Evolutionary conservation across 2,888 invertebrate genomes (phyloP).

Genomic region (Oxyteleia sp.): DNA sequence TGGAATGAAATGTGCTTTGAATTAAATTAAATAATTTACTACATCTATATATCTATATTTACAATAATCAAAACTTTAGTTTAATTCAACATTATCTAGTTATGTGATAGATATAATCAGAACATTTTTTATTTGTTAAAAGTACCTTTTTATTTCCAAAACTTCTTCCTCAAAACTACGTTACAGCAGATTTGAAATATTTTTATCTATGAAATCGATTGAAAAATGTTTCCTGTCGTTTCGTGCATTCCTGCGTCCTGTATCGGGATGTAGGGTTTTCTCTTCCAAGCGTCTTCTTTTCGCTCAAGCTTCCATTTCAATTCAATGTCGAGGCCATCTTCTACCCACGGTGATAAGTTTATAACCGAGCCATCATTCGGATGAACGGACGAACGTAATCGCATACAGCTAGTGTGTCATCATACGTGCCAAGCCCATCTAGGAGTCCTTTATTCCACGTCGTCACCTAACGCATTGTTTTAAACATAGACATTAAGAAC

Average conservation of each 20-base stretch:
- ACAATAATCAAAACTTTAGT: no score
- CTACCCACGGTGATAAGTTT: conserved; percentile 79
- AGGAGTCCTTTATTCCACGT: conserved; percentile 34
- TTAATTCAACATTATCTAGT: no score
- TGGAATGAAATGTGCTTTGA: conserved; percentile 37
- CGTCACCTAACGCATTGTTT: conserved; percentile 45
- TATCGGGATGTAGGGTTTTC: neutral
- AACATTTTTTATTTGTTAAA: neutral
- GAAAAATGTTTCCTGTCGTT: conserved; percentile 10
- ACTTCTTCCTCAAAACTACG: neutral
- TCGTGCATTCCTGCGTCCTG: no score
- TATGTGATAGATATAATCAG: no score
- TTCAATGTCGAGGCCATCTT: conserved; percentile 78
- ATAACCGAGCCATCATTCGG: conserved; percentile 75
- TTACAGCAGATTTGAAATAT: conserved; percentile 12
- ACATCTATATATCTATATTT: no score
- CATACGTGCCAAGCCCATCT: conserved; percentile 77
- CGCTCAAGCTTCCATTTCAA: conserved; percentile 73
- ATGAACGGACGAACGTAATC: conserved; percentile 78
- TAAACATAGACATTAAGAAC: conserved; percentile 79
- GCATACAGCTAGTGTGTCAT: conserved; percentile 78
- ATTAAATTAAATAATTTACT: conserved; percentile 43
- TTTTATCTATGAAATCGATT: neutral
- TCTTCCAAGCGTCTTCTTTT: neutral
- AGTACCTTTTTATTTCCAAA: neutral